Base-by-base conservation (phyloP, 64 coral and sea anemone genomes). In the Montipora sp. region DNA sequence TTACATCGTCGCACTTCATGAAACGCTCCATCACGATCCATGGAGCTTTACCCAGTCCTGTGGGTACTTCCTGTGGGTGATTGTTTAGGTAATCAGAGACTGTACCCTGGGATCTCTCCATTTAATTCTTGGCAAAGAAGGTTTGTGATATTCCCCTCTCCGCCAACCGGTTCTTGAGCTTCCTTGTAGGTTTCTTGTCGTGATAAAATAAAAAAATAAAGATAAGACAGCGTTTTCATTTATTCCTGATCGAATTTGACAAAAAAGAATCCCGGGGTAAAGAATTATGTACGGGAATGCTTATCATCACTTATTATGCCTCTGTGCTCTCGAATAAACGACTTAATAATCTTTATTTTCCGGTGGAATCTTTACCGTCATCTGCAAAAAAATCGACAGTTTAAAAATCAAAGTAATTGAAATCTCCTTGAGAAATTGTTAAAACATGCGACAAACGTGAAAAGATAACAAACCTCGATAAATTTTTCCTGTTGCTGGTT, bases 21-120 rank as follows among this genome's bases (percentile, higher is more conserved):
- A 75, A 75, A 11, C 43, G 73, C 23, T 75, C 73, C 73, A 75
- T 75, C 73, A 75, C 3, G 73, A 47, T 14, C 73, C 73, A 75
- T 75, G 73, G 73, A 14, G 73, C 73, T 75, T 75, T 75, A 7
- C 73, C 73, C 73, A 75, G 2, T 14, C 73, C 73, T 75, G 73
- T 7, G 0, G 73, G 73, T 75, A 75, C 73, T 75, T 75, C 73
- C 73, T 75, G 5, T 75, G 23, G 73, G 36, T 27, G 73, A 75
- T 75, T 75, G 73, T 75, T 75, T 75, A 75, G 12, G 27, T 75
- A 75, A 75, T 11, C 27, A 14, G 73, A 75, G 7, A 75, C 36
- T 75, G 73, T 72, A 75, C 73, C 73, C 73, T 75, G 73, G 7
- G 73, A 75, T 75, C 73, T 75, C 73, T 75, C 73, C 73, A 75